Base-by-base conservation (phyloP, 2,888 invertebrate species). In the Neoaliturus tenellus region DNA sequence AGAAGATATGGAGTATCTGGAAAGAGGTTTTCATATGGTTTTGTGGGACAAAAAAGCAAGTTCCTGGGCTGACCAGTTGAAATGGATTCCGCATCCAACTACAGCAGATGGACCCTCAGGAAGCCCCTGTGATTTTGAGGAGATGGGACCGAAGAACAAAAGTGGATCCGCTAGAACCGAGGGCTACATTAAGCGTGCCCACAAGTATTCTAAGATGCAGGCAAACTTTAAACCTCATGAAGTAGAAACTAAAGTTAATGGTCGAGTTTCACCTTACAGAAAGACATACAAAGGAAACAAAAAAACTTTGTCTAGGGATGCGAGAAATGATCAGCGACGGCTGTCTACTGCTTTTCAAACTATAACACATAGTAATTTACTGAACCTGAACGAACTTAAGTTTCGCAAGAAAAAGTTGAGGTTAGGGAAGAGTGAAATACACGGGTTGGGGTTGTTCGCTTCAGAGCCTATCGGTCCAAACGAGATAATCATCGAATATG, bases 401-500 rank as follows among this genome's bases (percentile, higher is more conserved):
- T 99, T 98, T 93, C 95, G 99, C 81, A 99, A 99, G 92, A 99
- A 99, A 90, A 97, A 98, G 90, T 92, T 99, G 88, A 98, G 97
- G 90, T 99, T 99, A 90, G 98, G 98, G 58, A 98, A 98, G 89
- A 98, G 98, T 78, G 96, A 96, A 48, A 99, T 99, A 89, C 99
- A 99, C 92, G 99, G 99, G 91, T 99, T 99, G 99, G 99, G 99
- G 78, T 91, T 99, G 86, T 99, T 99, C 91, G 99, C 99, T 3
- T 94, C 97, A 95, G 99, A 99, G 91, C 97, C 98, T 20, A 99
- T 99, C 88, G 98, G 98, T 0, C 98, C 98, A 0, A 99, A 99
- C 91, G 99, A 99, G 92, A 99, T 99, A 99, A 99, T 99, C 86
- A 98, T 99, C 86, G 99, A 99, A 91, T 99, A 99, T 91, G 98